Percentiles rank a stretch among this genome's conserved stretches.
Conservation (phyloP, 2,888 invertebrate genomes). For the Drosophila anceps region DNA sequence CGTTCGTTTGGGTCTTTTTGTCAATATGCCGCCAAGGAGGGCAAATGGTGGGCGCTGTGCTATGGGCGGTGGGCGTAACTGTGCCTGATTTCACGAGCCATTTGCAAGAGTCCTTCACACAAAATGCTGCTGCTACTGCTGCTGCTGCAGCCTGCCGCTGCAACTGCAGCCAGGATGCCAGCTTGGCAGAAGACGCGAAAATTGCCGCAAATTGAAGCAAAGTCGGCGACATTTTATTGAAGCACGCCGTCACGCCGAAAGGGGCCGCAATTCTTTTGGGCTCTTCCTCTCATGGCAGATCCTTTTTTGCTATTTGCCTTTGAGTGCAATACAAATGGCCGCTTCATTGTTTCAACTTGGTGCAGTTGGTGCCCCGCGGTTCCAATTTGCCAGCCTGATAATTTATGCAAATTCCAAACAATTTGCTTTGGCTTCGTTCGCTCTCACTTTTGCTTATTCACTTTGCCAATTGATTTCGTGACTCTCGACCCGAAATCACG, state of each 20-base stretch:
- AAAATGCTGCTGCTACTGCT: constrained; percentile 20
- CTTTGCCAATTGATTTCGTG: constrained; percentile 72
- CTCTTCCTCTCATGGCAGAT: neutral
- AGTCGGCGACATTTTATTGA: constrained; percentile 58
- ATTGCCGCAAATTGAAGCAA: constrained; percentile 65
- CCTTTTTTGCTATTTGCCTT: constrained; percentile 10
- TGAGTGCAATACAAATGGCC: constrained; percentile 31
- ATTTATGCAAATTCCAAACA: constrained; percentile 74
- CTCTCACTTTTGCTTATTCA: constrained; percentile 45
- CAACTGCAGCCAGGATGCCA: constrained; percentile 29
- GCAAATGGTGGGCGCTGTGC: constrained; percentile 13
- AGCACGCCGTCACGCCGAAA: constrained; percentile 30
- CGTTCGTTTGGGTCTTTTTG: constrained; percentile 49
- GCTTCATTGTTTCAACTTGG: constrained; percentile 74
- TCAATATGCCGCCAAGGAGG: constrained; percentile 37
- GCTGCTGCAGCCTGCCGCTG: constrained; percentile 4
- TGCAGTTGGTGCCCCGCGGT: constrained; percentile 23
- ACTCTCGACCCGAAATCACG: constrained; percentile 55
- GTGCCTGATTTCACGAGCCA: constrained; percentile 65
- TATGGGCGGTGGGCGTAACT: constrained; percentile 38
- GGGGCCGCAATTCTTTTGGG: constrained; percentile 12
- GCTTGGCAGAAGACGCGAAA: constrained; percentile 45
- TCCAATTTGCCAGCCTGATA: constrained; percentile 69
- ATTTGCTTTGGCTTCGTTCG: constrained; percentile 35
- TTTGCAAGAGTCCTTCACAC: constrained; percentile 61